These are phyloP conservation scores for Athrips mouffetella DNA, from an alignment of 2,888 invertebrate species.

Conservation along the genomic window DNA sequence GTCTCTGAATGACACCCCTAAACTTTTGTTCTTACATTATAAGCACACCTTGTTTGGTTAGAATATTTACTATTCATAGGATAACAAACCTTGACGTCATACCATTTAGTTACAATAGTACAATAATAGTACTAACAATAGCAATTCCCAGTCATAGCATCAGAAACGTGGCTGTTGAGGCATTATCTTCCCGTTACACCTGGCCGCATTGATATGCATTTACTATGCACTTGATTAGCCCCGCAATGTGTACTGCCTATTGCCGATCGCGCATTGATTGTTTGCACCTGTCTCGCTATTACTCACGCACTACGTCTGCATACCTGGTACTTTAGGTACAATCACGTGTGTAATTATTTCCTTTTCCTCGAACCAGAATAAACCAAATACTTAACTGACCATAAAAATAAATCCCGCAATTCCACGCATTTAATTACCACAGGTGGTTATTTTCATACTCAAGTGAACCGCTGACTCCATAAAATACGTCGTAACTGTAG, in stretches of 20 bases:
- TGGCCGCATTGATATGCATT: conserved; percentile 58
- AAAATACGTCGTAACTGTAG: conserved; percentile 9
- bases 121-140: conserved; percentile 15
- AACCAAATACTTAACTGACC: not conserved
- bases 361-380: not conserved
- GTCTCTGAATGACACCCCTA: too few species aligned
- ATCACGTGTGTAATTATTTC: not conserved
- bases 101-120: conserved; percentile 5
- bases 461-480: not conserved
- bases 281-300: conserved; percentile 10
- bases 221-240: conserved; percentile 52
- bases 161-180: conserved; percentile 13
- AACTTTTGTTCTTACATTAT: too few species aligned
- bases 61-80: conserved; percentile 17
- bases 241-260: conserved; percentile 36
- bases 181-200: conserved; percentile 58
- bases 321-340: not conserved
- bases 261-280: conserved; percentile 10
- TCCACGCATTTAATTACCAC: conserved; percentile 10
- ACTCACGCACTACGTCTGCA: not conserved
- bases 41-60: too few species aligned
- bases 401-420: conserved; percentile 6
- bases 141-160: conserved; percentile 29
- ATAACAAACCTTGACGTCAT: conserved; percentile 7
- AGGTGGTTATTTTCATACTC: conserved; percentile 7